Conservation (phyloP, 2,113 vertebrate species). For the Syrrhaptes paradoxus region DNA sequence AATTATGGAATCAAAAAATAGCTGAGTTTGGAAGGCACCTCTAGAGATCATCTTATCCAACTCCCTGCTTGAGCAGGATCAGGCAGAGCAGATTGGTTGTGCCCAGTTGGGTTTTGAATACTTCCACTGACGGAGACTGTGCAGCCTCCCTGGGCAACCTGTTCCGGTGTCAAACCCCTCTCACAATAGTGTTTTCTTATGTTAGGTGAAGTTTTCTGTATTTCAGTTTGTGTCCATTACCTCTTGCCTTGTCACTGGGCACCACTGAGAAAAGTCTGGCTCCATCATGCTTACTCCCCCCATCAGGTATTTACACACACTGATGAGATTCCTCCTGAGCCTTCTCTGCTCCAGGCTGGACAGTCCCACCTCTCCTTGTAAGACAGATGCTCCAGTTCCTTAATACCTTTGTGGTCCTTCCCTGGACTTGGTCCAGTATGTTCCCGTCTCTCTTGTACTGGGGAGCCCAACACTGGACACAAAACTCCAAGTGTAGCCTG, state of each 20-base stretch:
- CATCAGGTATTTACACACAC: neutral
- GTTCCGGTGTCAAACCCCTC: neutral
- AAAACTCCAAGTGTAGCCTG: neutral
- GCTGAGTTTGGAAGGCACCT: neutral
- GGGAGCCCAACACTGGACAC: neutral
- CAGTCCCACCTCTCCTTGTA: neutral
- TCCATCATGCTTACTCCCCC: neutral
- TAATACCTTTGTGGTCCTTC: neutral
- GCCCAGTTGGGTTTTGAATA: neutral
- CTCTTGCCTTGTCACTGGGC: neutral
- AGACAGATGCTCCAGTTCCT: neutral
- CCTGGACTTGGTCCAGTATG: neutral
- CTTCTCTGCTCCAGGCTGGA: neutral
- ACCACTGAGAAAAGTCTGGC: neutral
- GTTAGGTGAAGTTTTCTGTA: rapidly evolving
- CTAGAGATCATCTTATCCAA: neutral
- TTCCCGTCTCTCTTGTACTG: neutral
- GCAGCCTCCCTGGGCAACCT: neutral
- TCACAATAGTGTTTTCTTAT: neutral
- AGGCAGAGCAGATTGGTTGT: neutral
- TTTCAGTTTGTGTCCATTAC: neutral
- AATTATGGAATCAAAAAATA: neutral
- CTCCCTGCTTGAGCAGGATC: rapidly evolving
- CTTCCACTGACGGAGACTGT: neutral
- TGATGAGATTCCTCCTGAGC: neutral